Conservation (phyloP, 2,888 invertebrate species). For the Arctia plantaginis region DNA sequence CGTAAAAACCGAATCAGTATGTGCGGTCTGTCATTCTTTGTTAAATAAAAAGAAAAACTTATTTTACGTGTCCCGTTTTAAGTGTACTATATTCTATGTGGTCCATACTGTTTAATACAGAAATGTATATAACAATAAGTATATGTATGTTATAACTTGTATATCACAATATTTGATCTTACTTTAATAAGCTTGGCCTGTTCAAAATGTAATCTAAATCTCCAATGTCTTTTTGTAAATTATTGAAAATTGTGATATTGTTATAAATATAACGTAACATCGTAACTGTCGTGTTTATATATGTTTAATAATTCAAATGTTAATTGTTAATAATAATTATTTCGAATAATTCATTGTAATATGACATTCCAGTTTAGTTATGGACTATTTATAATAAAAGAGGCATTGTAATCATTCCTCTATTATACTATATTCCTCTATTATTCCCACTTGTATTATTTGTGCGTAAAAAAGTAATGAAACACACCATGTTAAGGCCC, state of each 20-base stretch:
- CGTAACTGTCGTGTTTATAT: slow-evolving; percentile 73
- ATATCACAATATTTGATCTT: slow-evolving; percentile 78
- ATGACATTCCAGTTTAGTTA: slow-evolving; percentile 49
- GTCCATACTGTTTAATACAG: slow-evolving; percentile 66
- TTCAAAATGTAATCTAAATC: slow-evolving; percentile 80
- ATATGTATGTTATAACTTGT: slow-evolving; percentile 67
- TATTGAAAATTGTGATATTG: slow-evolving; percentile 87
- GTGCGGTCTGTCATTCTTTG: slow-evolving; percentile 69
- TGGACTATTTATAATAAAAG: slow-evolving; percentile 45
- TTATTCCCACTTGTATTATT: slow-evolving; percentile 26
- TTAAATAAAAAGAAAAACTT: slow-evolving; percentile 52
- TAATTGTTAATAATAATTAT: slow-evolving; percentile 58
- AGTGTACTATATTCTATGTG: slow-evolving; percentile 69
- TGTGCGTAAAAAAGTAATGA: slow-evolving; percentile 28
- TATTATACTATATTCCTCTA: slow-evolving; percentile 22
- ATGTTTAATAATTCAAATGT: slow-evolving; percentile 66
- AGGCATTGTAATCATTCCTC: slow-evolving; percentile 35
- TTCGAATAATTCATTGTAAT: slow-evolving; percentile 35
- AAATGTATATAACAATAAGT: slow-evolving; percentile 72
- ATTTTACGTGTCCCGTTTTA: slow-evolving; percentile 72
- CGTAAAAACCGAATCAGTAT: slow-evolving; percentile 42
- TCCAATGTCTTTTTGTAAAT: slow-evolving; percentile 83
- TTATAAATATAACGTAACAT: slow-evolving; percentile 78
- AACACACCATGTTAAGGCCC: slow-evolving; percentile 57
- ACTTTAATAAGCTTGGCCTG: slow-evolving; percentile 83